A percentile compares a stretch with the other conserved stretches of the same genome.
phyloP scores from a whole-genome alignment of 2,113 vertebrate species.

The Reinhardtius hippoglossoides region DNA sequence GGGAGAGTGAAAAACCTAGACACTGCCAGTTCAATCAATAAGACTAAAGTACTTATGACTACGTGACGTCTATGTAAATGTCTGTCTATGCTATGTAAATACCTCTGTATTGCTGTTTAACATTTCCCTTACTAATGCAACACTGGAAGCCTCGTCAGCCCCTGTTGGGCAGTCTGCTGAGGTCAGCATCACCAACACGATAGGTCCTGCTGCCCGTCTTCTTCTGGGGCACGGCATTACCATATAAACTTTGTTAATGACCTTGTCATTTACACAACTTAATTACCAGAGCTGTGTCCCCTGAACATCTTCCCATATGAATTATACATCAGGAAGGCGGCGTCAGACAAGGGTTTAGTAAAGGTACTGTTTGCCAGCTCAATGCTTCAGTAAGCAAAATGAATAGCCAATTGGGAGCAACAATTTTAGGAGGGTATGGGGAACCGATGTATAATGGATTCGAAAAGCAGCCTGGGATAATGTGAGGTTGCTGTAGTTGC shows the following conservation, averaged over 20 bases:
- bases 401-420: not conserved
- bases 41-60: conserved; percentile 16
- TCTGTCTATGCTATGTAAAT: conserved; percentile 54
- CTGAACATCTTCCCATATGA: conserved; percentile 70
- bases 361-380: conserved; percentile 11
- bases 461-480: not conserved
- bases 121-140: conserved; percentile 78
- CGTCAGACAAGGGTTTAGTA: conserved; percentile 32
- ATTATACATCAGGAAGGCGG: conserved; percentile 73
- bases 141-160: conserved; percentile 73
- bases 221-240: conserved; percentile 74
- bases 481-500: not conserved
- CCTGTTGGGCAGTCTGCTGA: conserved; percentile 73
- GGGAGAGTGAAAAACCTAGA: not conserved
- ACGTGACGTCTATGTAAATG: conserved; percentile 63
- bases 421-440: not conserved
- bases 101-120: conserved; percentile 68
- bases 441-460: not conserved
- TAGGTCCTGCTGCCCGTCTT: conserved; percentile 57
- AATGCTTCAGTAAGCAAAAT: conserved; percentile 19
- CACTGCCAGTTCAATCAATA: not conserved
- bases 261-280: conserved; percentile 82
- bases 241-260: conserved; percentile 84
- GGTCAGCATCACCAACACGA: conserved; percentile 75
- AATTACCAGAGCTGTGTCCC: conserved; percentile 74